Evolutionary conservation across 2,113 vertebrate species (phyloP), one percentile per base, ranked within the genome.

Genomic region (Pogonocichla stellata): DNA sequence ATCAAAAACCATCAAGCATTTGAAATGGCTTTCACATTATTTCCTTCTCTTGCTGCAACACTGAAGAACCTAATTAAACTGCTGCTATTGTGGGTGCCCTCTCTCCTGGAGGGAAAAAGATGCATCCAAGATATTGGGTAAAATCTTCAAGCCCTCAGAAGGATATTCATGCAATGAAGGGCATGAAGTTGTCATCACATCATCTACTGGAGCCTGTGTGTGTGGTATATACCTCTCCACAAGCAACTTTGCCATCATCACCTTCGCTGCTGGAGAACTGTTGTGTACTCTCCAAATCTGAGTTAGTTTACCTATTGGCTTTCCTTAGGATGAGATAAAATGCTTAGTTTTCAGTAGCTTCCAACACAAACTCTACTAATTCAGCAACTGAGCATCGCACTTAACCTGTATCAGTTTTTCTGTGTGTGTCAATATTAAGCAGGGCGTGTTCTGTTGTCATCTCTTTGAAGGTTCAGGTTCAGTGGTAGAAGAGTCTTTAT

Each of bases 21-120:
- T 56, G 81, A 93, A 92, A 88, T 87, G 42, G 17, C 71, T 80
- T 96, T 96, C 67, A 87, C 26, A 12, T 79, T 91, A 47, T 96
- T 95, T 95, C 79, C 70, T 62, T 60, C 83, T 58, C 42, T 70
- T 66, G 54, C 80, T 92, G 50, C 60, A 60, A 87, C 78, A 36
- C 28, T 47, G 62, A 83, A 38, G 62, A 72, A 61, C 9, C 6
- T 31, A 33, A 70, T 80, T 78, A 34, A 45, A 67, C 17, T 40
- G 34, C 60, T 22, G 2, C 92, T 91, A 57, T 69, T 83, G n/a
- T 75, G 61, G 38, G 3, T 91, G 17, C 36, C 61, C 15, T 31
- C 7, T 70, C 22, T 95, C 10, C 50, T 54, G 20, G 71, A 91
- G 65, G 69, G 56, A 73, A 84, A 89, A 87, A 73, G 60, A 43